Evolutionary conservation across 2,888 invertebrate genomes (phyloP).

Genomic region (Orthosia gothica): DNA sequence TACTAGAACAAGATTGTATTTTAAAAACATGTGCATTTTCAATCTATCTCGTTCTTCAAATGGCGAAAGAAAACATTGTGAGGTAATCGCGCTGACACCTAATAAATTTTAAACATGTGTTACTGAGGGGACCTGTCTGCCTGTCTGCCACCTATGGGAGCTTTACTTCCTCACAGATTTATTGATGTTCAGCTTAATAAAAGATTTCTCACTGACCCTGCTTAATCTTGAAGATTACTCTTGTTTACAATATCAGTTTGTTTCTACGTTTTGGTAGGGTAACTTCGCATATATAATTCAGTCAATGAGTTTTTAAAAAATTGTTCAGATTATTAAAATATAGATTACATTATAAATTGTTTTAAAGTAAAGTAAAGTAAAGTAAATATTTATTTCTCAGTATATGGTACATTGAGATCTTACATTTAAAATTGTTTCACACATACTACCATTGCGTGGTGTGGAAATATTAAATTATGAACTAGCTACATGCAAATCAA

Average conservation of each 20-base stretch:
- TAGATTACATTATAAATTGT: no score
- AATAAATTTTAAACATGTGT: slow-evolving; percentile 61
- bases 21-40: slow-evolving; percentile 56
- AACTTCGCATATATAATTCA: neutral
- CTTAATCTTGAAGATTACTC: slow-evolving; percentile 30
- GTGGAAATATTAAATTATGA: no score
- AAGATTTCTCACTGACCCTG: slow-evolving; percentile 35
- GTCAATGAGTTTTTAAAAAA: no score
- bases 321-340: neutral
- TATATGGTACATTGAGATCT: no score
- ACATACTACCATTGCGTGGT: no score
- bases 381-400: no score
- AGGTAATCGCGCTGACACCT: slow-evolving; percentile 50
- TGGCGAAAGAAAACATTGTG: slow-evolving; percentile 59
- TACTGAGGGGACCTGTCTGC: slow-evolving; percentile 25
- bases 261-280: neutral
- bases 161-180: slow-evolving; percentile 30
- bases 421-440: no score
- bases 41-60: slow-evolving; percentile 43
- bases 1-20: slow-evolving; percentile 4
- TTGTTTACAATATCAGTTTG: neutral
- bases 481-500: no score
- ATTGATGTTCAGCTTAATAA: slow-evolving; percentile 38
- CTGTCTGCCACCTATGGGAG: slow-evolving; percentile 20
- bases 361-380: no score